phyloP scores from a whole-genome alignment of 2,113 vertebrate species.

The Takifugu bimaculatus region DNA sequence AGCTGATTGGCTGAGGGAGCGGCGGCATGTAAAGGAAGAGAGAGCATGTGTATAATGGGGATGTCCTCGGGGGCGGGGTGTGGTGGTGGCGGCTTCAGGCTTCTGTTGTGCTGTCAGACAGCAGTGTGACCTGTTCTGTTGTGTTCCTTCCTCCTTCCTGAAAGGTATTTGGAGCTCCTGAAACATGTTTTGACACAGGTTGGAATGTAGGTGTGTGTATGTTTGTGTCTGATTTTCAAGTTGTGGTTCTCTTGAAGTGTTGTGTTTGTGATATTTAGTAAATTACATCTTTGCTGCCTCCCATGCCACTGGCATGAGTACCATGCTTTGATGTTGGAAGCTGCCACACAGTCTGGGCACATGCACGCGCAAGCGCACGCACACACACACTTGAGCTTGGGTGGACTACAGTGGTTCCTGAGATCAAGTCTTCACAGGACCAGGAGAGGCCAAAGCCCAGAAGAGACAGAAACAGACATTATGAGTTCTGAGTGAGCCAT shows the following conservation, averaged over 20 bases:
- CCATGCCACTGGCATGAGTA: neutral
- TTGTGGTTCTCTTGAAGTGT: conserved; percentile 8
- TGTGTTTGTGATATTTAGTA: too few species aligned
- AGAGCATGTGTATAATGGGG: conserved; percentile 34
- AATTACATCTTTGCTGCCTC: conserved; percentile 2
- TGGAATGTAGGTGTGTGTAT: conserved; percentile 44
- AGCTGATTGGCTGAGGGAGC: conserved; percentile 35
- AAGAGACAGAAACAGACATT: too few species aligned
- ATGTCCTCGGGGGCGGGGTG: conserved; percentile 63
- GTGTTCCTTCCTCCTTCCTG: conserved; percentile 32
- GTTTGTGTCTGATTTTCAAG: conserved; percentile 10
- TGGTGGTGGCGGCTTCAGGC: conserved; percentile 35
- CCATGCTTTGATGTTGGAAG: conserved; percentile 22
- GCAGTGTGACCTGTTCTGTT: conserved; percentile 16
- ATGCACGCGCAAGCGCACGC: conserved; percentile 8
- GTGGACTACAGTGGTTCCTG: conserved; percentile 1
- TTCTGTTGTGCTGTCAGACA: conserved; percentile 47
- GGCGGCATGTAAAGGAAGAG: conserved; percentile 43
- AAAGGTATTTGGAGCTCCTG: conserved; percentile 5
- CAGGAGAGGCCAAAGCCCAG: too few species aligned
- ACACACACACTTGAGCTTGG: conserved; percentile 9
- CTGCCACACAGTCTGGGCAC: conserved; percentile 10
- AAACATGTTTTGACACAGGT: conserved; percentile 53
- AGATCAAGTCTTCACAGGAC: conserved; percentile 15
- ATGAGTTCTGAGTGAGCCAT: too few species aligned